Percentiles rank a stretch among this genome's conserved stretches.
These are phyloP conservation scores for Tadarida brasiliensis DNA, from an alignment of 2,797 vertebrate genomes.

Conservation along the genomic window DNA sequence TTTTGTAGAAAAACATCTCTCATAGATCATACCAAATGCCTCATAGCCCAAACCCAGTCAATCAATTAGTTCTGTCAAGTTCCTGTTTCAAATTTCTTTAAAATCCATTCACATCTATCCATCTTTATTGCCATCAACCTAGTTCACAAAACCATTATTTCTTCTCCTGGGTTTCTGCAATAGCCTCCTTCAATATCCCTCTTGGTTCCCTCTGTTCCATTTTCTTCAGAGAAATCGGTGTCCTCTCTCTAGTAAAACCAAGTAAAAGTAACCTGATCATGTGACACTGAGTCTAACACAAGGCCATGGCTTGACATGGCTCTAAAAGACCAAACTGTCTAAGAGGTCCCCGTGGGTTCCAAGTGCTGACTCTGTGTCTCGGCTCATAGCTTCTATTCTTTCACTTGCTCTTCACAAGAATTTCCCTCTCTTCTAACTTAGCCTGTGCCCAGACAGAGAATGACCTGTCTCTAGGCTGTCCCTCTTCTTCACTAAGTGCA, in stretches of 20 bases:
- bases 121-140: neutral
- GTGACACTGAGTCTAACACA: neutral
- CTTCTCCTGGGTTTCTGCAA: neutral
- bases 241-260: conserved; percentile 40
- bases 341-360: neutral
- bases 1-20: neutral
- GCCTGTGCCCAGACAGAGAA: neutral
- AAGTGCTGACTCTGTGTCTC: neutral
- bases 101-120: neutral
- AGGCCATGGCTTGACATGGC: neutral
- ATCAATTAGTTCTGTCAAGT: neutral
- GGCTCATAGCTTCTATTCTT: neutral
- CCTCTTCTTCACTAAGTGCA: neutral
- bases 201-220: neutral
- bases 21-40: neutral
- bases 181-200: neutral
- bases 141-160: neutral
- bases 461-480: neutral
- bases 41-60: neutral
- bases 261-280: too few relatives aligned
- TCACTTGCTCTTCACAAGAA: neutral
- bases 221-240: neutral
- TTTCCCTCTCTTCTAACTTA: neutral
- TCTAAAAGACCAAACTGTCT: neutral
- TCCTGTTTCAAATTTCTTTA: neutral